Evolutionary conservation across 2,888 invertebrate genomes (phyloP), one percentile per base, ranked within the genome.

Genomic region (Aplocera efformata): DNA sequence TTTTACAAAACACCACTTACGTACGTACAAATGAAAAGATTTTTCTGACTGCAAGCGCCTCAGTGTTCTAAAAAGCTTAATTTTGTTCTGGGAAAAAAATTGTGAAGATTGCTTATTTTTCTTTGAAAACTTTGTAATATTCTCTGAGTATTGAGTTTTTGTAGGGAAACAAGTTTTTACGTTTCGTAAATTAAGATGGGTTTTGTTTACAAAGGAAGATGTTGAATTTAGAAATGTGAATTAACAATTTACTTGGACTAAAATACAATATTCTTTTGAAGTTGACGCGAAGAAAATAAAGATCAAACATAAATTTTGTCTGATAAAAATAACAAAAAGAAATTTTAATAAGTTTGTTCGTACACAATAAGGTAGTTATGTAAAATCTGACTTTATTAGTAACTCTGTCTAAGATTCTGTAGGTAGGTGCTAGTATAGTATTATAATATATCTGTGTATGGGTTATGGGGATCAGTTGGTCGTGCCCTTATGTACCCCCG

Each of bases 1-100:
- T 55, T 32, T 58, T 63, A 53, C 55, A 59, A 64, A 64, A 39
- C 51, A 50, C 30, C 34, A 46, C 49, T 51, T 42, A 47, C 39
- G 38, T 32, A 43, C 13, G 13, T 17, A 37, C 36, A 33, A 35
- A 42, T 45, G 41, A 43, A 44, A 53, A 43, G 32, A 32, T 32
- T 41, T 45, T 42, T 32, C 22, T 13, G 11, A 22, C 22, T 29
- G 33, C 32, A 33, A 17, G 10, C 21, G 10, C 29, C 10, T 28
- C 6, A n/a, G 39, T 49, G 49, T 49, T 49, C 27, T 43, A 51
- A 49, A 49, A 45, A 36, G 47, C 45, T 48, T 48, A 45, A 48
- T 46, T 45, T 47, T 25, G 27, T 43, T 42, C 29, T 37, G 21
- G 10, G 27, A 39, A 43, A 47, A 44, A 42, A 47, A 42, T 41